Evolutionary conservation across 1,140 invertebrate genomes (phyloP).

Genomic region (Bombyx mandarina): DNA sequence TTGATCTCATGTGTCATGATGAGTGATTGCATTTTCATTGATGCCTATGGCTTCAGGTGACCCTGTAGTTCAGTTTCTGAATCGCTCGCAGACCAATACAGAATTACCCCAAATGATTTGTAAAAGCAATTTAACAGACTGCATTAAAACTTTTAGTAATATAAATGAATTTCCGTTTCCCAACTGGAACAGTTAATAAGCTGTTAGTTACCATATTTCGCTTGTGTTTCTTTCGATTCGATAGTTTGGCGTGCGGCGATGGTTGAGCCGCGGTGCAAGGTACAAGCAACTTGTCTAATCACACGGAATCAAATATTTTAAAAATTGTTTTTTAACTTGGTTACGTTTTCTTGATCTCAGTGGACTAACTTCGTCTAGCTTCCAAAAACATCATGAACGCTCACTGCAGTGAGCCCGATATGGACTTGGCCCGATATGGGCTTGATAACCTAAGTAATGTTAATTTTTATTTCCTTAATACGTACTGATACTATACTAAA

Average conservation of each 20-base stretch:
- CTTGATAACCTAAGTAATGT: too few species aligned
- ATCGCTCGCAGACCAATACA: too few species aligned
- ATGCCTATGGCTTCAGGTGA: too few species aligned
- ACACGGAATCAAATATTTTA: background rate
- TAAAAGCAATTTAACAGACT: too few species aligned
- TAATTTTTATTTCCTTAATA: too few species aligned
- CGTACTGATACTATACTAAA: too few species aligned
- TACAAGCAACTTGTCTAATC: slow-evolving; percentile 6
- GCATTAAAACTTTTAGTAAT: too few species aligned
- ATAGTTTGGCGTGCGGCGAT: slow-evolving; percentile 25
- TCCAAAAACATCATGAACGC: background rate
- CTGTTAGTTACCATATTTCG: slow-evolving; percentile 37
- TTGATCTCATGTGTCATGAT: too few species aligned
- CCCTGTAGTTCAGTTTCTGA: too few species aligned
- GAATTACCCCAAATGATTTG: too few species aligned
- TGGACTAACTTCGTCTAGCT: background rate
- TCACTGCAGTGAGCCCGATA: background rate
- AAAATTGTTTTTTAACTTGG: background rate
- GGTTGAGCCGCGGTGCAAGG: slow-evolving; percentile 5
- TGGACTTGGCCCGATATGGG: too few species aligned
- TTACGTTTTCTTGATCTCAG: background rate
- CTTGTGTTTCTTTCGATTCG: slow-evolving; percentile 48
- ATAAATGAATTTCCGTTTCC: background rate
- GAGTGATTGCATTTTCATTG: too few species aligned
- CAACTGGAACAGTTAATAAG: slow-evolving; percentile 13